These are phyloP conservation scores for Drosophila pseudoananassae DNA, from an alignment of 1,140 invertebrate genomes.

Conservation along the genomic window DNA sequence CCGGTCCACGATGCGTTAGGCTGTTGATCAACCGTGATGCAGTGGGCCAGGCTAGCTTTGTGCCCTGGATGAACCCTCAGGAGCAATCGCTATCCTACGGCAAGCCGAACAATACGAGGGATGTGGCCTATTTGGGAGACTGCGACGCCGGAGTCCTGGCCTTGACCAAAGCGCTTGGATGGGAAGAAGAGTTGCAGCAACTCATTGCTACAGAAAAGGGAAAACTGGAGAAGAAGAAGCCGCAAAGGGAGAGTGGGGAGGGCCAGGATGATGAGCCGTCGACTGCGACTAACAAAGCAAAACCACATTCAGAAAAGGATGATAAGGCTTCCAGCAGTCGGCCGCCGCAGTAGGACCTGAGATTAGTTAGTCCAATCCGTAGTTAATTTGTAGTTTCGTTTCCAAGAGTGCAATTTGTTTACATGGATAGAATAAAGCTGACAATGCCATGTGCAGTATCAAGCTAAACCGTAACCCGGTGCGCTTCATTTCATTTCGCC, in stretches of 20 bases:
- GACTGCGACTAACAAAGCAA: conserved; percentile 7
- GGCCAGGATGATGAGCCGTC: not conserved
- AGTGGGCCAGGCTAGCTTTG: conserved; percentile 85
- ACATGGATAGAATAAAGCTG: conserved; percentile 23
- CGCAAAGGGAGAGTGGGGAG: not conserved
- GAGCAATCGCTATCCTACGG: conserved; percentile 87
- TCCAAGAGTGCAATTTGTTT: conserved; percentile 36
- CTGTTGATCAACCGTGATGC: conserved; percentile 94
- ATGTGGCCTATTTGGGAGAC: conserved; percentile 94
- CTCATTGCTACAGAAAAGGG: conserved; percentile 86
- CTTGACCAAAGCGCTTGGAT: conserved; percentile 93
- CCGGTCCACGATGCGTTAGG: conserved; percentile 89
- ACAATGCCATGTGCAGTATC: conserved; percentile 24
- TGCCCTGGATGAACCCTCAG: conserved; percentile 47
- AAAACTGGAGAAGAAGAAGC: conserved; percentile 10
- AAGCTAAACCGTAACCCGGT: conserved; percentile 9
- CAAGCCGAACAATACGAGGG: conserved; percentile 87
- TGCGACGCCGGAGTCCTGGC: conserved; percentile 94
- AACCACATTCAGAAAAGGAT: conserved; percentile 16
- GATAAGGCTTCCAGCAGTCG: conserved; percentile 1
- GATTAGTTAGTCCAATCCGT: conserved; percentile 18
- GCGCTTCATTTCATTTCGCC: conserved; percentile 23
- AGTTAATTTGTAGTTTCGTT: conserved; percentile 32
- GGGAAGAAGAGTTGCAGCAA: conserved; percentile 88
- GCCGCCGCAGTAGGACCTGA: not conserved